phyloP scores from a whole-genome alignment of 2,888 invertebrate genomes.

The Carpatolechia fugitivella region DNA sequence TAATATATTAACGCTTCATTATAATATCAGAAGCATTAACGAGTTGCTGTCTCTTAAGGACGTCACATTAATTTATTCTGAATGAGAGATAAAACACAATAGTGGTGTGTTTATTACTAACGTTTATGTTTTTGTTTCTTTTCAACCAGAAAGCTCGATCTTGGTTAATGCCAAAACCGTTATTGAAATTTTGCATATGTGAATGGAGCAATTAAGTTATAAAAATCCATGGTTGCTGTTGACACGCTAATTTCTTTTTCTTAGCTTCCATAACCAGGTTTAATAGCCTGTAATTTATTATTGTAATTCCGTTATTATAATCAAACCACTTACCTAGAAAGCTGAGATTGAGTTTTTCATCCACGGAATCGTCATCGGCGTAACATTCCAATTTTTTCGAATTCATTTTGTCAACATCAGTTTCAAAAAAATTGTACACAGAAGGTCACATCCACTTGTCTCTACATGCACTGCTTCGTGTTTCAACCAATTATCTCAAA shows the following conservation, averaged over 20 bases:
- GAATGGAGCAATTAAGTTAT: neutral
- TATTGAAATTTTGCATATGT: neutral
- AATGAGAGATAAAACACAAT: slow-evolving; percentile 12
- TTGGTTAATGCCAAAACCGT: neutral
- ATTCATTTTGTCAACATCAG: slow-evolving; percentile 66
- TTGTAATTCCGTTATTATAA: neutral
- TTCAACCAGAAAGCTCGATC: neutral
- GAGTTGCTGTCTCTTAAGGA: slow-evolving; percentile 14
- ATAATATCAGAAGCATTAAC: slow-evolving; percentile 25
- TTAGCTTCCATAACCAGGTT: neutral
- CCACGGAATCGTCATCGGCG: slow-evolving; percentile 66
- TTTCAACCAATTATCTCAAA: slow-evolving; percentile 23
- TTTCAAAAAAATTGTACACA: slow-evolving; percentile 43
- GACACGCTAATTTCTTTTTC: neutral
- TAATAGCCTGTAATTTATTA: neutral
- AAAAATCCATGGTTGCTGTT: neutral
- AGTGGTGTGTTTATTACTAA: neutral
- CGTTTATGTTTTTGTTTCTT: slow-evolving; percentile 1
- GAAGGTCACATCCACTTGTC: slow-evolving; percentile 71
- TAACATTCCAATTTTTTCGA: slow-evolving; percentile 75
- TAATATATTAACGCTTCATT: slow-evolving; percentile 27
- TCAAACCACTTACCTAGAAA: slow-evolving; percentile 64
- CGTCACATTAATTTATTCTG: slow-evolving; percentile 4
- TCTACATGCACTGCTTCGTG: slow-evolving; percentile 48
- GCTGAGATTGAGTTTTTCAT: slow-evolving; percentile 72